Percentiles rank a stretch among this genome's conserved stretches.
phyloP scores from a whole-genome alignment of 2,113 vertebrate genomes.

The Chroicocephalus ridibundus region DNA sequence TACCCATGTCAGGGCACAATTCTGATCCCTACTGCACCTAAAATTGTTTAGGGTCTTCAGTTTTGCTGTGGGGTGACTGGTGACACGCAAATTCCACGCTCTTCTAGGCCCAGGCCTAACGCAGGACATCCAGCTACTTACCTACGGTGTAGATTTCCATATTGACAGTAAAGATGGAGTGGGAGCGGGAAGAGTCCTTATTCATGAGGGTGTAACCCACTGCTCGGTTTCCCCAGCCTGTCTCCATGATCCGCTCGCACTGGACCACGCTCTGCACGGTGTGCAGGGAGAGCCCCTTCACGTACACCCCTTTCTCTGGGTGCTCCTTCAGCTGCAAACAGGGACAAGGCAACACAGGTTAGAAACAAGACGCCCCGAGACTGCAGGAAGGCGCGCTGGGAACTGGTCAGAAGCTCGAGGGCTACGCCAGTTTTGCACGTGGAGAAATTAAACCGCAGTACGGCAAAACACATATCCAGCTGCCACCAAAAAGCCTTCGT shows the following conservation, averaged over 20 bases:
- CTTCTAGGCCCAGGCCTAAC: background rate
- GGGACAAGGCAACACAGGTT: background rate
- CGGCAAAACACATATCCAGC: background rate
- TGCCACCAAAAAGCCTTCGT: background rate
- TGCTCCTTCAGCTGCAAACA: slow-evolving; percentile 87
- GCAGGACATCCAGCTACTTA: slow-evolving; percentile 17
- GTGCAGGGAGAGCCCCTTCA: slow-evolving; percentile 87
- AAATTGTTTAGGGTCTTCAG: background rate
- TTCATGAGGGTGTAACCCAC: slow-evolving; percentile 89
- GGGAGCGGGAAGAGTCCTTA: slow-evolving; percentile 88
- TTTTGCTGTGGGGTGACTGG: background rate
- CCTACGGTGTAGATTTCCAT: slow-evolving; percentile 84
- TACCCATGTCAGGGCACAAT: background rate
- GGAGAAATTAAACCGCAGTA: background rate
- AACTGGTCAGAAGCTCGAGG: background rate
- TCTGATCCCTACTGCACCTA: background rate
- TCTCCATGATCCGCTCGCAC: slow-evolving; percentile 84
- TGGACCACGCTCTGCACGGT: slow-evolving; percentile 80
- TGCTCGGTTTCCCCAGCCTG: slow-evolving; percentile 85
- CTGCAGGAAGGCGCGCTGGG: rapidly evolving
- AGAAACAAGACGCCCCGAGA: background rate
- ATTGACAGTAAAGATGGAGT: slow-evolving; percentile 88
- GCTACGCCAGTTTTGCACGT: rapidly evolving
- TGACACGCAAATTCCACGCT: rapidly evolving
- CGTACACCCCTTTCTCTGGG: slow-evolving; percentile 80